Evolutionary conservation across 2,888 invertebrate species (phyloP), one percentile per base, ranked within the genome.

Genomic region (Leucophenga montana): DNA sequence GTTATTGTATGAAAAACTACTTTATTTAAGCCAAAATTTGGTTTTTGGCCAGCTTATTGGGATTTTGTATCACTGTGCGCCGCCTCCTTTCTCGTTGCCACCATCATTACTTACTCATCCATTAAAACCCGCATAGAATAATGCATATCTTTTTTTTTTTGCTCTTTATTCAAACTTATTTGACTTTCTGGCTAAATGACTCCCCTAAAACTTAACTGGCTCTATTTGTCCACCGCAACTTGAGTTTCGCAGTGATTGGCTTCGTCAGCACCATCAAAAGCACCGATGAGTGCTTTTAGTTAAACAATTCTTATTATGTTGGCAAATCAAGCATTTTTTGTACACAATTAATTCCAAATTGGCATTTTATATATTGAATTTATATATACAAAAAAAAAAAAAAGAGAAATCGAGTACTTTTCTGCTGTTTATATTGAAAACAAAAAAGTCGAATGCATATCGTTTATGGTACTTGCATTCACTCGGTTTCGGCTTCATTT

Each of bases 271-370:
- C n/a, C 62, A 39, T 18, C 14, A 27, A 27, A 14, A 18, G 46
- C 18, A 16, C 44, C 50, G 8, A 39, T 18, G 50, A n/a, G 16
- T 50, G 14, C 50, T 39, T 39, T 39, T 39, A 11, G 39, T 33
- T n/a, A 31, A 39, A 61, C n/a, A 33, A 31, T 39, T 61, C 57
- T 39, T 64, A 46, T 67, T 31, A 50, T 16, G 27, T 20, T 31
- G 59, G 13, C 22, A 67, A 67, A 53, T 68, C 68, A 61, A 68
- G 54, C 61, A 62, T 62, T 68, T 64, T 68, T 27, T 44, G 14
- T 56, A 56, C 20, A 44, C 68, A 68, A 68, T 68, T 68, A 61
- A 68, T 68, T 68, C n/a, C 62, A 48, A 64, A 16, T 64, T 48
- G 46, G 62, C 16, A 14, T 50, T n/a, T 50, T 50, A 16, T 50